Evolutionary conservation across 1,140 invertebrate genomes (phyloP).

Genomic region (Gryllus bimaculatus): DNA sequence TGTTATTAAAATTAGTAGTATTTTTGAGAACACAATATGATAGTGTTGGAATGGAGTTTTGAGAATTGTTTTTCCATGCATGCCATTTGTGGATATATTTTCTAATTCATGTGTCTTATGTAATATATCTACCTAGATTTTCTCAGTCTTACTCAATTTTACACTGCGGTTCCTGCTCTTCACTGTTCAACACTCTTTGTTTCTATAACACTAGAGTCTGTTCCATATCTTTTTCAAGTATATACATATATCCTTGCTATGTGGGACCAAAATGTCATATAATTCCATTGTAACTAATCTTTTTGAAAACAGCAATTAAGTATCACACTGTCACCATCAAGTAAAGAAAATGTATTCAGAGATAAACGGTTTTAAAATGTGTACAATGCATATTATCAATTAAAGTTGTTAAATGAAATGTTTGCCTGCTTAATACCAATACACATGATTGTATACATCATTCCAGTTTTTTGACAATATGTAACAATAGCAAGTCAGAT

Average conservation of each 20-base stretch:
- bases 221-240: conserved; percentile 16
- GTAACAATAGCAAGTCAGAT: conserved; percentile 6
- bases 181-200: neutral
- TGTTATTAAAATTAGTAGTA: too few species aligned
- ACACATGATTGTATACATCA: conserved; percentile 15
- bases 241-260: conserved; percentile 18
- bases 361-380: conserved; percentile 1
- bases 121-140: neutral
- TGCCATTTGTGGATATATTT: too few species aligned
- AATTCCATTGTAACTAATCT: conserved; percentile 10
- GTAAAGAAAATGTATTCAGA: conserved; percentile 7
- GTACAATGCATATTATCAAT: conserved; percentile 15
- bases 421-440: conserved; percentile 18
- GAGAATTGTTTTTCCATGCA: too few species aligned
- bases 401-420: conserved; percentile 16
- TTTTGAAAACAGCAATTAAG: neutral
- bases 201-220: conserved; percentile 6
- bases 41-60: too few species aligned
- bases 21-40: too few species aligned
- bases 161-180: neutral
- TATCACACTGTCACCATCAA: neutral
- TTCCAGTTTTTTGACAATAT: conserved; percentile 21
- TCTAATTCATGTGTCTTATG: neutral
- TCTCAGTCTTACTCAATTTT: neutral
- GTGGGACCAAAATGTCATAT: conserved; percentile 19